Percentiles rank a stretch among this genome's conserved stretches.
Evolutionary conservation across 1,140 invertebrate genomes (phyloP).

Genomic region (Ganaspis sp.): DNA sequence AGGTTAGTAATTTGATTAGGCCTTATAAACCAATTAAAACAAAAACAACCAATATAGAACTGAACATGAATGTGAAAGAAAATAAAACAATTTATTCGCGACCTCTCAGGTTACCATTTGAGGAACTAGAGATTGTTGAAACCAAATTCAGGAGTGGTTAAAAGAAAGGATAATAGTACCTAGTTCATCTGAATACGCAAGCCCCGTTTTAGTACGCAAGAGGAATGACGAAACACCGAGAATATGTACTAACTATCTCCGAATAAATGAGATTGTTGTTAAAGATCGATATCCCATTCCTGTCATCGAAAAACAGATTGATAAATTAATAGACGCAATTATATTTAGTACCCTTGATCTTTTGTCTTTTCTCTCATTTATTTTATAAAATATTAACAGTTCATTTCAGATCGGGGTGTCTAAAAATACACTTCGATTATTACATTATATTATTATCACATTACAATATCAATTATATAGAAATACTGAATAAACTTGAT

Average conservation of each 20-base stretch:
- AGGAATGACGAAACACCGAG: conserved; percentile 44
- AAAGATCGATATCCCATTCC: conserved; percentile 40
- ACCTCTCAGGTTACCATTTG: conserved; percentile 35
- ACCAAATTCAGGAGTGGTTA: conserved; percentile 36
- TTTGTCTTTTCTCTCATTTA: too few relatives aligned
- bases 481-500: too few relatives aligned
- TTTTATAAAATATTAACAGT: too few relatives aligned
- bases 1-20: neutral
- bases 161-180: conserved; percentile 6
- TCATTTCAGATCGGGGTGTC: too few relatives aligned
- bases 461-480: too few relatives aligned
- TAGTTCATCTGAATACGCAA: conserved; percentile 34
- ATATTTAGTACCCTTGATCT: conserved; percentile 63
- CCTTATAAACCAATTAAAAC: too few relatives aligned
- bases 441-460: too few relatives aligned
- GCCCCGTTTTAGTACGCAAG: conserved; percentile 32
- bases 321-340: conserved; percentile 36
- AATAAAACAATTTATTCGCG: conserved; percentile 34
- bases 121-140: conserved; percentile 29
- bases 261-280: conserved; percentile 35
- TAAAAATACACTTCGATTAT: too few relatives aligned
- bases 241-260: conserved; percentile 43
- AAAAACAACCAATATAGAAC: too few relatives aligned
- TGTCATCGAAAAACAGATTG: conserved; percentile 44
- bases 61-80: conserved; percentile 39